Base-by-base conservation (phyloP, 2,113 vertebrate genomes). In the Ceratotherium simum region DNA sequence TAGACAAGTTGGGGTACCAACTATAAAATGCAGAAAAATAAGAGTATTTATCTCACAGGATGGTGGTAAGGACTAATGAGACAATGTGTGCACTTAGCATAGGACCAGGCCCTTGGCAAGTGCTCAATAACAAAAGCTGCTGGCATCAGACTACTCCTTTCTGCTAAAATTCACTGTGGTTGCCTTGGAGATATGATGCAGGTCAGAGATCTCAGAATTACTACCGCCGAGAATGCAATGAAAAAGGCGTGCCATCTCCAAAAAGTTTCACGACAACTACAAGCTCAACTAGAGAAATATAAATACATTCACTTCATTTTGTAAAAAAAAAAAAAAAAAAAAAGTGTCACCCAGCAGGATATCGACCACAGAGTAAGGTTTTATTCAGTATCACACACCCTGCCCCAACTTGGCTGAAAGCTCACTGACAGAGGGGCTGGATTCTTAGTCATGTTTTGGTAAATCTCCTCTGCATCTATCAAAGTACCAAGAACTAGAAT, bases 221-320 rank as follows among this genome's bases (percentile, higher is more conserved):
- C 48, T 36, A 73, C n/a, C 25, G n/a, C 48, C 29, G 25, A 72
- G 29, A 96, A 82, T 73, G 14, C 46, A 81, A 60, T 65, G 70
- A 58, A 92, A 84, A 95, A 42, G n/a, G 42, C 14, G 67, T 13
- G 21, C 31, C 33, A 58, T 73, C 25, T 90, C 86, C 90, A 73
- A 93, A 65, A 83, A 62, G 7, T 27, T 13, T 80, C 39, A n/a
- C 5, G 2, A 89, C 90, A 86, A 79, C 64, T 56, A 92, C 1
- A 10, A 60, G 18, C n/a, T 88, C 25, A 81, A 91, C 60, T 82
- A 80, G 16, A 82, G 14, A 64, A 88, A 80, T 75, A 94, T 8
- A 95, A 88, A 91, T 65, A 62, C 6, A 87, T 31, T 96, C 51
- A 64, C 65, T 89, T 93, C 25, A 79, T 29, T 75, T 95, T 90